Base-by-base conservation (phyloP, 2,113 vertebrate genomes). In the Cephalopterus ornatus region DNA sequence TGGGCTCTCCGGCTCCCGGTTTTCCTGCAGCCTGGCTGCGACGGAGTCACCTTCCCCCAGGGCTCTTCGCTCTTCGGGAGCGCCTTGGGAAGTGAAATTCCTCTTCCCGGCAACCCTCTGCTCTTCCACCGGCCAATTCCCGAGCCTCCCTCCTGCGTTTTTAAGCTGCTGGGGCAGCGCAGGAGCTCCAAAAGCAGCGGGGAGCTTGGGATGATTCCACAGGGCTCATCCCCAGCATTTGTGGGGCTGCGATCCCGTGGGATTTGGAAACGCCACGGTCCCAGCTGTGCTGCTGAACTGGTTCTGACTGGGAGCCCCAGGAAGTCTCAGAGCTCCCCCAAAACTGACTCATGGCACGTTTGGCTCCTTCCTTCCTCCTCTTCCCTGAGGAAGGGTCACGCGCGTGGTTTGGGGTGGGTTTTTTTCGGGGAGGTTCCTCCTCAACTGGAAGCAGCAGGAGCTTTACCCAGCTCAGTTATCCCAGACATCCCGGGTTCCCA, bases 1-100 rank as follows among this genome's bases (percentile, higher is more conserved):
- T 0, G 3, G 72, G 8, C 35, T 27, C 33, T 3, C 28, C 35
- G 35, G 8, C n/a, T 17, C 46, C 74, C 22, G 0, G 11, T 53
- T 70, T n/a, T 41, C 15, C 53, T 24, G 2, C 67, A 20, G 50
- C 50, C n/a, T 35, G 11, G 27, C 53, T 49, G 50, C 41, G n/a
- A 6, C 42, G 14, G 55, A 80, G 39, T 52, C 12, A 1, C 23
- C 84, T 62, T 62, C 33, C 30, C 27, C 33, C 3, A 2, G 42
- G 30, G 21, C 32, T 74, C 72, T 49, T 47, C 15, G 42, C n/a
- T 74, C 44, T 37, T 53, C 5, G 5, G 5, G 41, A 83, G 61
- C 72, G n/a, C 49, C 72, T 65, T 85, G 59, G 71, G 58, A 73
- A 49, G 73, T 44, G 17, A n/a, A 82, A 85, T 85, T 85, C 80